Evolutionary conservation across 2,113 vertebrate species (phyloP).

Genomic region (Serilophus lunatus): DNA sequence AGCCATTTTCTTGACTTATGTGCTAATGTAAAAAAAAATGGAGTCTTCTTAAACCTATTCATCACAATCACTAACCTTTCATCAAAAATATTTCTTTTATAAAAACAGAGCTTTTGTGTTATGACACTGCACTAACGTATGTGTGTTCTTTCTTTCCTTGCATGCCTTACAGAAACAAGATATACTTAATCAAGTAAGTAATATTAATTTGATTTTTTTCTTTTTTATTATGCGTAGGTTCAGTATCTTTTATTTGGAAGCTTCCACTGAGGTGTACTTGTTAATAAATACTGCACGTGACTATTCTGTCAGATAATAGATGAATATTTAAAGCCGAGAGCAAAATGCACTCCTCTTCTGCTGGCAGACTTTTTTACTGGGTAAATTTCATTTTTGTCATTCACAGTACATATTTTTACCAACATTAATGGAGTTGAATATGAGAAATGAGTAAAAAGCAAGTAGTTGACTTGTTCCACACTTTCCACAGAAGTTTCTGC

Average conservation of each 20-base stretch:
- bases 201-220: slow-evolving; percentile 48
- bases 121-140: slow-evolving; percentile 41
- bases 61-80: slow-evolving; percentile 21
- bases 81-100: slow-evolving; percentile 1
- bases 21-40: not conserved
- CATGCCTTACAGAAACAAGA: slow-evolving; percentile 88
- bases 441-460: not conserved
- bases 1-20: not conserved
- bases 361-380: not conserved
- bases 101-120: not conserved
- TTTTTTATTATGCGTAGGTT: not conserved
- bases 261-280: not conserved
- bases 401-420: not conserved
- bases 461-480: not conserved
- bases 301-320: not conserved
- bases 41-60: not conserved
- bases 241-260: slow-evolving; percentile 3
- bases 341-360: not conserved
- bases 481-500: not conserved
- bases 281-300: not conserved
- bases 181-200: slow-evolving; percentile 93
- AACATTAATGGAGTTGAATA: not conserved
- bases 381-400: not conserved
- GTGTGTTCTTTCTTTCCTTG: slow-evolving; percentile 69
- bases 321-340: not conserved